phyloP scores from a whole-genome alignment of 1,140 invertebrate species.

The Habropoda laboriosa region DNA sequence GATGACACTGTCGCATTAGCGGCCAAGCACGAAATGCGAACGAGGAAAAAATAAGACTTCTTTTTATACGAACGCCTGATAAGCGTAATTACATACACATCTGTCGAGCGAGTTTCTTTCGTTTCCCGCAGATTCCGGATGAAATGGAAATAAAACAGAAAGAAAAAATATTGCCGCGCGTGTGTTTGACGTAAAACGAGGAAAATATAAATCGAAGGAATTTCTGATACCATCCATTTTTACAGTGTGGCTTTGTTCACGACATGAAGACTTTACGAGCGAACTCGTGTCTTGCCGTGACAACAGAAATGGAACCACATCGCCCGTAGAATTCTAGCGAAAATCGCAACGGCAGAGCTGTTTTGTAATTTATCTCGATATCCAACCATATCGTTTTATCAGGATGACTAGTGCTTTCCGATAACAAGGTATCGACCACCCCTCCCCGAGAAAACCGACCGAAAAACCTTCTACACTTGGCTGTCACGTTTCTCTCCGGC shows the following conservation, averaged over 20 bases:
- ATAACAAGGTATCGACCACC: slow-evolving; percentile 66
- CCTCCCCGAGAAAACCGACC: slow-evolving; percentile 7
- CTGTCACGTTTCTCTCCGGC: not conserved
- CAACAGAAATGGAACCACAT: not conserved
- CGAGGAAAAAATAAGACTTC: not conserved
- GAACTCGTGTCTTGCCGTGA: not conserved
- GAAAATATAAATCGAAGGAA: not conserved
- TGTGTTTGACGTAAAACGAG: not conserved
- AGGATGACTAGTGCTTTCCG: slow-evolving; percentile 53
- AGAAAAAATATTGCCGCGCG: not conserved
- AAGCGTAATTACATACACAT: not conserved
- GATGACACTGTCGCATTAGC: not conserved
- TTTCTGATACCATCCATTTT: not conserved
- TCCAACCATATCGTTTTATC: slow-evolving; percentile 56
- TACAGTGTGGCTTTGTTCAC: not conserved
- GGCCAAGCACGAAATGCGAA: not conserved
- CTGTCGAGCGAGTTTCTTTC: not conserved
- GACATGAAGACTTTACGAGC: not conserved
- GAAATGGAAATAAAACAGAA: not conserved
- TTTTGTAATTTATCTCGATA: slow-evolving; percentile 64
- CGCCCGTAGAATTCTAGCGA: not conserved
- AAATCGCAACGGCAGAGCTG: slow-evolving; percentile 14
- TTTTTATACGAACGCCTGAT: not conserved
- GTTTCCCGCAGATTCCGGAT: too few species aligned
- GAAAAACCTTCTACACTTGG: slow-evolving; percentile 20